phyloP scores from a whole-genome alignment of 2,888 invertebrate species.

The Pyralis farinalis region DNA sequence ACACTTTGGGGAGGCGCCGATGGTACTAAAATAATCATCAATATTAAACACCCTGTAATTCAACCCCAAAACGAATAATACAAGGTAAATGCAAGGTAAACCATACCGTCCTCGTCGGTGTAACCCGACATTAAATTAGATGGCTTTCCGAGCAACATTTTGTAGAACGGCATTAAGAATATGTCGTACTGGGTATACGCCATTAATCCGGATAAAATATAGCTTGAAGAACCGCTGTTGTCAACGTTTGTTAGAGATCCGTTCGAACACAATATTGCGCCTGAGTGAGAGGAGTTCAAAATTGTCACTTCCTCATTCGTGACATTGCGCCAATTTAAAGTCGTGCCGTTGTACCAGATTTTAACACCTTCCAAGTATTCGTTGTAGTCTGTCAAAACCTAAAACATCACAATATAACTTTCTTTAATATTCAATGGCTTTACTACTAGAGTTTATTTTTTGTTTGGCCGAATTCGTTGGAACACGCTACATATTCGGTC shows the following conservation, averaged over 20 bases:
- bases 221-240: constrained; percentile 86
- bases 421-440: too few relatives aligned
- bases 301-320: constrained; percentile 51
- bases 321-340: constrained; percentile 67
- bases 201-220: constrained; percentile 87
- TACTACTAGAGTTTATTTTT: too few relatives aligned
- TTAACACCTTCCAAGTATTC: constrained; percentile 86
- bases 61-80: constrained; percentile 22
- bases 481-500: too few relatives aligned
- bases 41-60: constrained; percentile 22
- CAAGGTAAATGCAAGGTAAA: constrained; percentile 7
- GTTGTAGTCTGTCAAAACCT: constrained; percentile 77
- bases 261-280: constrained; percentile 63
- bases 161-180: constrained; percentile 94
- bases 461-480: too few relatives aligned
- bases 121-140: constrained; percentile 93
- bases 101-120: constrained; percentile 90
- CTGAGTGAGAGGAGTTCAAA: constrained; percentile 46
- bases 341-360: constrained; percentile 79
- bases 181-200: constrained; percentile 95
- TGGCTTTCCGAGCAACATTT: constrained; percentile 93
- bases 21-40: constrained; percentile 83
- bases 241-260: constrained; percentile 86
- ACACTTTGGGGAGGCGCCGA: constrained; percentile 90
- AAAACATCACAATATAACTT: constrained; percentile 27